Evolutionary conservation across 2,888 invertebrate species (phyloP).

Genomic region (Erebia ligea): DNA sequence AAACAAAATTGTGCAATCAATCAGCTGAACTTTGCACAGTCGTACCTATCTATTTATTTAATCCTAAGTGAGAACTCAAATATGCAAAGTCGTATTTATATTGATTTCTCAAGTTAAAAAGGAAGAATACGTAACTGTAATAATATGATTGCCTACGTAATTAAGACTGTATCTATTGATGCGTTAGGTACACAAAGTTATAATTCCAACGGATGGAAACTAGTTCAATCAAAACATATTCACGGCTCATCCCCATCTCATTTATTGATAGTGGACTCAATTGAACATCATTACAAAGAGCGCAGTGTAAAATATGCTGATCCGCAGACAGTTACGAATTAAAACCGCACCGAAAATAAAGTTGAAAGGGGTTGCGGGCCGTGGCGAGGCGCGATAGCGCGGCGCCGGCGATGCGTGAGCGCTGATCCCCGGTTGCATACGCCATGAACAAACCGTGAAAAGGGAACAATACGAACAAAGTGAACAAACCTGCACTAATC

Average conservation of each 20-base stretch:
- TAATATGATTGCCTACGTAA: not conserved
- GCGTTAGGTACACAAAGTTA: not conserved
- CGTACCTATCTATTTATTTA: too few species aligned
- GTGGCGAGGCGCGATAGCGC: conserved; percentile 69
- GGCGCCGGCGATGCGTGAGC: conserved; percentile 59
- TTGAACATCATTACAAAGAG: conserved; percentile 63
- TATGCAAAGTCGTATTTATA: too few species aligned
- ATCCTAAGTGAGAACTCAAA: too few species aligned
- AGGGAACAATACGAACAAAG: conserved; percentile 63
- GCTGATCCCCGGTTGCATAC: conserved; percentile 59
- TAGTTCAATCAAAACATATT: conserved; percentile 35
- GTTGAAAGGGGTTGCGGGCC: conserved; percentile 66
- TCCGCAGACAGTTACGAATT: conserved; percentile 71
- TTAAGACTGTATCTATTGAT: not conserved
- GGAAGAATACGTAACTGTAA: too few species aligned
- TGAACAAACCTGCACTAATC: conserved; percentile 69
- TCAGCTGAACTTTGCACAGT: too few species aligned
- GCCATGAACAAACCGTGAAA: conserved; percentile 54
- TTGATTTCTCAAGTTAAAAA: too few species aligned
- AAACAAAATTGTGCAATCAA: too few species aligned
- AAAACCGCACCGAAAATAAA: conserved; percentile 64
- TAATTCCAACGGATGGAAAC: not conserved
- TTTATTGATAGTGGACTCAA: conserved; percentile 66
- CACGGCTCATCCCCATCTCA: conserved; percentile 56
- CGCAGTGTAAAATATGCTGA: conserved; percentile 73